Conservation (phyloP, 2,797 vertebrate species). For the Chaunax sp. region DNA sequence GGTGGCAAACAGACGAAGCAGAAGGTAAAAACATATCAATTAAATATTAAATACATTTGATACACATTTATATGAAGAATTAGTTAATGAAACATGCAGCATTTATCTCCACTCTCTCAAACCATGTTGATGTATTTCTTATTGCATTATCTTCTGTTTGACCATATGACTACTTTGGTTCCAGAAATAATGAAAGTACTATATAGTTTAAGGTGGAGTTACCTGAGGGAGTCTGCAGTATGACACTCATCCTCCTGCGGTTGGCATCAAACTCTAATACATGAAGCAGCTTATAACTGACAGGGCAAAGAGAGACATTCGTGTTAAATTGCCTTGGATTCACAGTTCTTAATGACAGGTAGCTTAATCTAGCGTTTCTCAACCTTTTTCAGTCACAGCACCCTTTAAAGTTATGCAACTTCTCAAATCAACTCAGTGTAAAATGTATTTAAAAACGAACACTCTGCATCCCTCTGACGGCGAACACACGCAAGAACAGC, state of each 20-base stretch:
- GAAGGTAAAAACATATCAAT: not conserved
- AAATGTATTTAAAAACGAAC: too few species aligned
- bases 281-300: constrained; percentile 94
- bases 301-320: constrained; percentile 15
- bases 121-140: not conserved
- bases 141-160: not conserved
- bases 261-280: constrained; percentile 95
- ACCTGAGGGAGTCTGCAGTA: constrained; percentile 93
- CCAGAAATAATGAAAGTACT: not conserved
- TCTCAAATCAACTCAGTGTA: too few species aligned
- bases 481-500: too few species aligned
- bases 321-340: constrained; percentile 2
- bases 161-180: not conserved
- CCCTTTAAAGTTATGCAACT: too few species aligned
- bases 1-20: not conserved
- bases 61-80: not conserved
- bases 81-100: not conserved
- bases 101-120: not conserved
- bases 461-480: too few species aligned
- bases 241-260: constrained; percentile 97
- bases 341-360: not conserved
- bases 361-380: not conserved
- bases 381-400: too few species aligned
- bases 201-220: constrained; percentile 31
- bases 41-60: not conserved